These are phyloP conservation scores for Plecturocebus donacophilus DNA, from an alignment of 2,113 vertebrate species.

Conservation along the genomic window DNA sequence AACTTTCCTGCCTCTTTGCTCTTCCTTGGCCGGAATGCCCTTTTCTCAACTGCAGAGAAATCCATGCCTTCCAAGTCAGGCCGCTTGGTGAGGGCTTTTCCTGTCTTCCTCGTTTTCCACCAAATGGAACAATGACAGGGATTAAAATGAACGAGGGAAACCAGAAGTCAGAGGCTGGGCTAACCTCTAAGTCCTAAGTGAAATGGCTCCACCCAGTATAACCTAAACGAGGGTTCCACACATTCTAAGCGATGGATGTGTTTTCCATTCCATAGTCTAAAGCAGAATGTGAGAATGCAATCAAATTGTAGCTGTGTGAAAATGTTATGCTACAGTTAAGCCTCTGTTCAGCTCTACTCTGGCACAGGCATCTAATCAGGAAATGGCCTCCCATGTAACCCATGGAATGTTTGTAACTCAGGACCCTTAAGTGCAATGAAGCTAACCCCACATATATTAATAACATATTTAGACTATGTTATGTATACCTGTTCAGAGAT, in stretches of 20 bases:
- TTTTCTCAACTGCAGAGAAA: neutral
- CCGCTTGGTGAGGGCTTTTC: neutral
- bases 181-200: neutral
- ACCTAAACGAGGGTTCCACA: neutral
- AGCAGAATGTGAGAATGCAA: slow-evolving; percentile 19
- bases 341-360: neutral
- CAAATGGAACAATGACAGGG: neutral
- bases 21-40: neutral
- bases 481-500: neutral
- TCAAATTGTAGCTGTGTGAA: neutral
- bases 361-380: neutral
- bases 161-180: neutral
- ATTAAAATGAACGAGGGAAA: neutral
- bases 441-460: neutral
- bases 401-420: neutral
- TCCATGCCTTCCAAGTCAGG: neutral
- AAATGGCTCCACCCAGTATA: neutral
- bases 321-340: neutral
- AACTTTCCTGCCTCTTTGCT: neutral
- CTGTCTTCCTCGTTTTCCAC: neutral
- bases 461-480: neutral
- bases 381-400: neutral
- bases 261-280: neutral
- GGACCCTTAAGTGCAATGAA: neutral
- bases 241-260: neutral